Base-by-base conservation (phyloP, 2,113 vertebrate species). In the Phalacrocorax carbo region DNA sequence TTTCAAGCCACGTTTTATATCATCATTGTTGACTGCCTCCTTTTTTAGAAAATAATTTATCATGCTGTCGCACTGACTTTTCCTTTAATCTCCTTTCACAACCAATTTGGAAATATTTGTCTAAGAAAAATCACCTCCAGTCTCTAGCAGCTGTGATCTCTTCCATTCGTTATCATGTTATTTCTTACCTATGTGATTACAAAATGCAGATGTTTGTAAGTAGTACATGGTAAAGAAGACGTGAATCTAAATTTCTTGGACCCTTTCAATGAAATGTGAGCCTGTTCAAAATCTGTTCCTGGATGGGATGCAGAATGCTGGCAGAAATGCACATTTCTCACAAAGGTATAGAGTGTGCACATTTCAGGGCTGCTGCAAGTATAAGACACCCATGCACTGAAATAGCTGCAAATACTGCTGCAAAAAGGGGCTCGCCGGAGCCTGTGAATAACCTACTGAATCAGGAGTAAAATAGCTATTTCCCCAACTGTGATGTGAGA, bases 141-240 rank as follows among this genome's bases (percentile, higher is more conserved):
- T 26, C 80, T 65, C 73, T 13, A 25, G 15, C 3, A 58, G 65
- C 52, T 68, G 27, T 23, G 88, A 71, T 51, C 38, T 68, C 34
- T 52, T 77, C 62, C 40, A 2, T 36, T 49, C 0, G 0, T 38
- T 22, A 51, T 3, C 5, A 0, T 18, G 22, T 30, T 86, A 12
- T 79, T 80, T 81, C 68, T 96, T 80, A 60, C 82, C 26, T 15
- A 21, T 3, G 19, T 42, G 46, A 17, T 38, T 71, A 55, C 48
- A 51, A 46, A 72, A 66, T 0, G 15, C 62, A 58, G 75, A 64
- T 20, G 13, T 48, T 87, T 68, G 46, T 66, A 71, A 46, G 32
- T 3, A 68, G 62, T 76, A 52, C 30, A 3, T 11, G 52, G n/a
- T 38, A 36, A 52, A 62, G 52, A 76, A 66, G 57, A 62, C 14